A percentile compares a stretch with the other conserved stretches of the same genome.
These are phyloP conservation scores for Tragelaphus buxtoni DNA, from an alignment of 2,113 vertebrate genomes.

Conservation along the genomic window DNA sequence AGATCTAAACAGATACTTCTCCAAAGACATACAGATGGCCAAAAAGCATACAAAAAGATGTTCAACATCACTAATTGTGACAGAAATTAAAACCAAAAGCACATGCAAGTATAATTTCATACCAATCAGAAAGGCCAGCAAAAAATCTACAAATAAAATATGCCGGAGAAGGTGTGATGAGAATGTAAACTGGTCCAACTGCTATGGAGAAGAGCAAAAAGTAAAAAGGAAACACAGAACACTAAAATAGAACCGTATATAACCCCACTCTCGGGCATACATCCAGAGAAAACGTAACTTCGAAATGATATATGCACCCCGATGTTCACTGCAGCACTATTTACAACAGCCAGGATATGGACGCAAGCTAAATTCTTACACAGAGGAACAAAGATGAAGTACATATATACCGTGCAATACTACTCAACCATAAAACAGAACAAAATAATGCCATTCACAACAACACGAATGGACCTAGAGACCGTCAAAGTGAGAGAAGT, in stretches of 20 bases:
- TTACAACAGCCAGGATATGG: too few species aligned
- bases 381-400: too few species aligned
- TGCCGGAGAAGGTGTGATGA: not conserved
- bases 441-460: too few species aligned
- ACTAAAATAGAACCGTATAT: not conserved
- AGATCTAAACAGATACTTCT: not conserved
- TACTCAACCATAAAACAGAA: too few species aligned
- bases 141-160: not conserved
- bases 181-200: not conserved
- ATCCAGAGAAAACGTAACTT: not conserved
- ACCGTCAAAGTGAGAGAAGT: too few species aligned
- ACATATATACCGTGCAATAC: too few species aligned
- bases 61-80: not conserved
- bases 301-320: not conserved
- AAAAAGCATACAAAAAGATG: not conserved
- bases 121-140: not conserved
- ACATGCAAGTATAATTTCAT: not conserved
- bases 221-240: not conserved
- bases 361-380: too few species aligned
- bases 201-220: not conserved
- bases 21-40: not conserved
- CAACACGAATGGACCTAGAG: too few species aligned
- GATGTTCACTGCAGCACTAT: not conserved
- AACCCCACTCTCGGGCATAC: not conserved
- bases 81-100: not conserved